Evolutionary conservation across 2,113 vertebrate genomes (phyloP).

Genomic region (Athene cunicularia): DNA sequence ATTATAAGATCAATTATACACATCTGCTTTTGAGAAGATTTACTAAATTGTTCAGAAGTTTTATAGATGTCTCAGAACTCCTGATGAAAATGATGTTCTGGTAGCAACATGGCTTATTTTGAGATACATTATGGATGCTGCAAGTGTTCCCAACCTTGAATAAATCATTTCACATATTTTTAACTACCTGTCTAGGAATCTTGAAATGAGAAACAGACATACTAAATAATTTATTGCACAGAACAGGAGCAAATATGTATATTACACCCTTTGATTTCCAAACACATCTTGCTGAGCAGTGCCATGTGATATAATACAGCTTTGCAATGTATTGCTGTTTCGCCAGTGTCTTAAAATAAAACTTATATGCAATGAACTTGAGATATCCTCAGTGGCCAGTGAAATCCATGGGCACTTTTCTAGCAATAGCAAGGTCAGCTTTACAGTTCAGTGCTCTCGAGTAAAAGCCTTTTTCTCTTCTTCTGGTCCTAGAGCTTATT

Average conservation of each 20-base stretch:
- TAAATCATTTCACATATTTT: conserved; percentile 40
- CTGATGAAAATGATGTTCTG: neutral
- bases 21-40: neutral
- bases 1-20: neutral
- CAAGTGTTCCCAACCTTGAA: conserved; percentile 20
- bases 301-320: neutral
- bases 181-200: conserved; percentile 15
- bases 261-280: conserved; percentile 23
- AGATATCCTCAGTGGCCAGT: neutral
- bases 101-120: neutral
- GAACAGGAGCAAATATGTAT: conserved; percentile 22
- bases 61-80: neutral
- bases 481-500: neutral
- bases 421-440: neutral
- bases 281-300: neutral
- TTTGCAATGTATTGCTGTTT: neutral
- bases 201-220: neutral
- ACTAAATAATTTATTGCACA: conserved; percentile 56
- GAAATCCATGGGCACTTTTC: neutral
- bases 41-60: neutral
- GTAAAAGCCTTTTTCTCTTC: neutral
- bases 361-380: neutral
- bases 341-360: neutral
- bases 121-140: neutral
- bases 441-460: neutral